A percentile compares a stretch with the other conserved stretches of the same genome.
These are phyloP conservation scores for Isurus oxyrinchus DNA, from an alignment of 2,113 vertebrate species.

Conservation along the genomic window DNA sequence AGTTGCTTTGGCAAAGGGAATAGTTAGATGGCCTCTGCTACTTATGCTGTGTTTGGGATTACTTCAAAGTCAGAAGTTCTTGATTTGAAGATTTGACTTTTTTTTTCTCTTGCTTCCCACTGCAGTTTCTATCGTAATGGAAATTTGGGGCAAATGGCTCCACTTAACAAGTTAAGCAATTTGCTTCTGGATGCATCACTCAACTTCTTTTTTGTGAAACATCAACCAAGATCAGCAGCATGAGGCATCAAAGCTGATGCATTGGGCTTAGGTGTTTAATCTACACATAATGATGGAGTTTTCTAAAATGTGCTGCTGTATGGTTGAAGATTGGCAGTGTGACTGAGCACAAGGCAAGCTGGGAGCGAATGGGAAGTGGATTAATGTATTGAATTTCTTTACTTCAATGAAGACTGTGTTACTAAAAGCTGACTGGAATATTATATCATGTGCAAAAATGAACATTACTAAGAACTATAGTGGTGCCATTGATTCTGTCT, in stretches of 20 bases:
- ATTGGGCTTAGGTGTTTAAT: not conserved
- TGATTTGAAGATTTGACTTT: not conserved
- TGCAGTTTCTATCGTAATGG: not conserved
- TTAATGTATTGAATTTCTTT: constrained; percentile 1
- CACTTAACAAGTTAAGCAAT: not conserved
- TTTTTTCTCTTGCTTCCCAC: not conserved
- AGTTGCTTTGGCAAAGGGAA: not conserved
- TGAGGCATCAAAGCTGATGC: not conserved
- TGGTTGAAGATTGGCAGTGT: not conserved
- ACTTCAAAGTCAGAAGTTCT: not conserved
- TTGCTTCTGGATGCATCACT: not conserved
- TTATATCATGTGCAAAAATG: not conserved
- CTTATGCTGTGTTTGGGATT: not conserved
- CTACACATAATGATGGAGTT: not conserved
- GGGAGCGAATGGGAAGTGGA: not conserved
- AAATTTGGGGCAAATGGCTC: not conserved
- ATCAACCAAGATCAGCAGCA: not conserved
- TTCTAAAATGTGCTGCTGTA: not conserved
- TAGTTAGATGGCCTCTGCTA: not conserved
- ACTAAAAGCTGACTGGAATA: not conserved
- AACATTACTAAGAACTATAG: not conserved
- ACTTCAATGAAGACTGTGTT: not conserved
- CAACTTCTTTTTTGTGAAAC: not conserved
- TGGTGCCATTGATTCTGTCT: not conserved
- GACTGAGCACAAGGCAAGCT: not conserved